Conservation (phyloP, 2,113 vertebrate genomes). For the Coptodon rendalli region DNA sequence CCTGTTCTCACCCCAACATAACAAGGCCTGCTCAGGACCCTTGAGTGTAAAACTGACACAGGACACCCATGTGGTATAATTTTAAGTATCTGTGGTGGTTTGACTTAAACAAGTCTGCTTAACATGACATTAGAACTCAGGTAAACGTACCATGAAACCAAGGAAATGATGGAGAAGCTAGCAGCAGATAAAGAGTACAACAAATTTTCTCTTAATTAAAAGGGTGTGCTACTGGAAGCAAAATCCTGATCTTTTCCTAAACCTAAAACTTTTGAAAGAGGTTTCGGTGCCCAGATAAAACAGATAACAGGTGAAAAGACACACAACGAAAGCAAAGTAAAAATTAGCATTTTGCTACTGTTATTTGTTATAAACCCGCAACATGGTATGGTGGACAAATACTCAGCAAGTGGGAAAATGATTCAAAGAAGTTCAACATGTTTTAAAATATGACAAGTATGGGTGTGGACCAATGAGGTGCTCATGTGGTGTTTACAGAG, state of each 20-base stretch:
- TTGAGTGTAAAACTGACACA: background rate
- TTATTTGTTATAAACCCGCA: background rate
- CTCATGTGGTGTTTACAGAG: background rate
- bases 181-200: background rate
- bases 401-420: background rate
- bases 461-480: background rate
- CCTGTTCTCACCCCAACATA: background rate
- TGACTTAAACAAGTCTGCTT: background rate
- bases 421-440: background rate
- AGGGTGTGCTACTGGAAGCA: background rate
- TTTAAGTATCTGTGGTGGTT: background rate
- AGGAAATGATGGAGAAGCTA: background rate
- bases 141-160: background rate
- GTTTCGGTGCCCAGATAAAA: background rate
- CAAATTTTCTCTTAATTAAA: background rate
- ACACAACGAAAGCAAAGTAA: background rate
- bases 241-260: background rate
- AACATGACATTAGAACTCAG: background rate
- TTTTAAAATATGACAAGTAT: background rate
- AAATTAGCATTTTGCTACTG: background rate
- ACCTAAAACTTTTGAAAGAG: background rate
- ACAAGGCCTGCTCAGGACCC: background rate
- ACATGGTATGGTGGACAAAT: background rate
- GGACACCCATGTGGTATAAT: background rate
- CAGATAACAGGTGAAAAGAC: background rate